Evolutionary conservation across 2,888 invertebrate species (phyloP).

Genomic region (Lepidochrysops patricia): DNA sequence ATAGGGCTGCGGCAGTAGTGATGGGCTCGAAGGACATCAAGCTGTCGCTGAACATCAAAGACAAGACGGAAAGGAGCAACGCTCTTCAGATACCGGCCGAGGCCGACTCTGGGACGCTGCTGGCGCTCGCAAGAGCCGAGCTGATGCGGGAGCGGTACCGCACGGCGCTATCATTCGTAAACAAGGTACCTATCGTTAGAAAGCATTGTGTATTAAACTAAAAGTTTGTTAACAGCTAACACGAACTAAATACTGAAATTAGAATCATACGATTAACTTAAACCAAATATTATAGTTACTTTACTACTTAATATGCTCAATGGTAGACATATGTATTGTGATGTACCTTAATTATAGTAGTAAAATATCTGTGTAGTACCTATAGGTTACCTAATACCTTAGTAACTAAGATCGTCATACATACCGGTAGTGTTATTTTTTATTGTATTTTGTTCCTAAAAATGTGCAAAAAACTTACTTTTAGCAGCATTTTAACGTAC

Average conservation of each 20-base stretch:
- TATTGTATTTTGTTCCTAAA: no score
- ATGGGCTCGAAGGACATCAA: conserved; percentile 92
- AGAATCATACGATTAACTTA: neutral
- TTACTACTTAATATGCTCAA: no score
- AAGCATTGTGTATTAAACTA: neutral
- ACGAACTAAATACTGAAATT: no score
- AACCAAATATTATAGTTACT: no score
- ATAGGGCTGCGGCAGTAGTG: conserved; percentile 91
- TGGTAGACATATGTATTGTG: no score
- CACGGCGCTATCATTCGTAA: conserved; percentile 83
- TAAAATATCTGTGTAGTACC: no score
- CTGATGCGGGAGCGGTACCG: conserved; percentile 82
- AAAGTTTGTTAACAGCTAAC: neutral
- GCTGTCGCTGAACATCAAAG: conserved; percentile 85
- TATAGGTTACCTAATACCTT: no score
- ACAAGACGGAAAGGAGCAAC: conserved; percentile 83
- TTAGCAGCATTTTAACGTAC: neutral
- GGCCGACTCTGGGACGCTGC: conserved; percentile 83
- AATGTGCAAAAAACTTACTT: no score
- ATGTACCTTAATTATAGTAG: no score
- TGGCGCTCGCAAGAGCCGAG: conserved; percentile 84
- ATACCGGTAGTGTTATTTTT: no score
- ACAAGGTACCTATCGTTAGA: conserved; percentile 76
- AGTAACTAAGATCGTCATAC: no score
- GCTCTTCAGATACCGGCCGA: conserved; percentile 84